Evolutionary conservation across 2,888 invertebrate genomes (phyloP).

Genomic region (Mechanitis messenoides): DNA sequence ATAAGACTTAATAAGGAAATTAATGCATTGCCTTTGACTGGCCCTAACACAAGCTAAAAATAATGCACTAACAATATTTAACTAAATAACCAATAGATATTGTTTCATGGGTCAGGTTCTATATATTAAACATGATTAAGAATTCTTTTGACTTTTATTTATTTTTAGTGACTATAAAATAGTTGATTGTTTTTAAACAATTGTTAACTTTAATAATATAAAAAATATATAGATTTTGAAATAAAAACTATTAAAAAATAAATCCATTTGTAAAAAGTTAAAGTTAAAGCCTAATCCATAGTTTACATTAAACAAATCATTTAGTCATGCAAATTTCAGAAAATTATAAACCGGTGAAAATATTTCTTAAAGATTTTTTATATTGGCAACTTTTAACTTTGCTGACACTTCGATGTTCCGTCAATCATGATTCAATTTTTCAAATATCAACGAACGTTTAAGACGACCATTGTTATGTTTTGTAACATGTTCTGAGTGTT

Average conservation of each 20-base stretch:
- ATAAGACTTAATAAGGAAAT: constrained; percentile 75
- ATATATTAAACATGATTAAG: constrained; percentile 3
- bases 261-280: no score
- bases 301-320: no score
- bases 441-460: constrained; percentile 1
- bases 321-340: no score
- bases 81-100: not conserved
- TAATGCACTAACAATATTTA: constrained; percentile 8
- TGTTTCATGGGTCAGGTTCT: not conserved
- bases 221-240: no score
- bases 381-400: not conserved
- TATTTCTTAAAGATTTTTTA: not conserved
- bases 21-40: constrained; percentile 66
- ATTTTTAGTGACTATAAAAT: not conserved
- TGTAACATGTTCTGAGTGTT: not conserved
- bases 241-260: no score
- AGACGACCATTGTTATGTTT: constrained; percentile 1
- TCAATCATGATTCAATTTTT: not conserved
- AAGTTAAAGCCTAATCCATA: no score
- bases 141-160: constrained; percentile 1
- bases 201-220: no score
- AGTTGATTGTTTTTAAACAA: not conserved
- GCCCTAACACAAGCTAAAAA: constrained; percentile 65
- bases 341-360: not conserved
- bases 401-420: not conserved